Conservation (phyloP, 1,140 invertebrate species). For the Asobara japonica region DNA sequence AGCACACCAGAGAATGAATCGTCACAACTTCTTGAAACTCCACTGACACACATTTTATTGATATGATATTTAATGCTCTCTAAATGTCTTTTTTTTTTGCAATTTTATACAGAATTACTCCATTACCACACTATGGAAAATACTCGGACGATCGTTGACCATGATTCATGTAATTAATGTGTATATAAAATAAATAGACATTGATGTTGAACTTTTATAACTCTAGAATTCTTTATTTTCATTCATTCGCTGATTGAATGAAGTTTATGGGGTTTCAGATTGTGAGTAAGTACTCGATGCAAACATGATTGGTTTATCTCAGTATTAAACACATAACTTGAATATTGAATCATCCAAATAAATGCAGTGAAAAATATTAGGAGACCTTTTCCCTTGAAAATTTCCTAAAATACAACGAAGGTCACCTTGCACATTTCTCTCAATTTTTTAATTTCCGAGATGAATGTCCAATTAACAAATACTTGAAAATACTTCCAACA, state of each 20-base stretch:
- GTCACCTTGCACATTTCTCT: no score
- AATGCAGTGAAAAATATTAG: no score
- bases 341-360: no score
- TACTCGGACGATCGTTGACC: neutral
- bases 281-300: neutral
- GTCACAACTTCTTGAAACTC: conserved; percentile 32
- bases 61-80: neutral
- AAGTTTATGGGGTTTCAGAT: neutral
- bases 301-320: neutral
- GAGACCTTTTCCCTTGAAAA: no score
- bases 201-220: neutral
- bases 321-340: no score
- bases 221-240: neutral
- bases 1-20: conserved; percentile 26
- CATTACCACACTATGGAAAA: neutral
- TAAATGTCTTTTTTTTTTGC: neutral
- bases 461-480: no score
- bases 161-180: neutral
- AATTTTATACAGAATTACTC: neutral
- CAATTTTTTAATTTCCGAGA: neutral
- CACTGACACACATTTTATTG: conserved; percentile 25
- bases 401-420: no score
- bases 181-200: neutral
- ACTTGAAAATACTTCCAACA: no score
- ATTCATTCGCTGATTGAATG: neutral